Percentiles rank a stretch among this genome's conserved stretches.
Evolutionary conservation across 2,888 invertebrate genomes (phyloP).

Genomic region (Lutraria lutraria): DNA sequence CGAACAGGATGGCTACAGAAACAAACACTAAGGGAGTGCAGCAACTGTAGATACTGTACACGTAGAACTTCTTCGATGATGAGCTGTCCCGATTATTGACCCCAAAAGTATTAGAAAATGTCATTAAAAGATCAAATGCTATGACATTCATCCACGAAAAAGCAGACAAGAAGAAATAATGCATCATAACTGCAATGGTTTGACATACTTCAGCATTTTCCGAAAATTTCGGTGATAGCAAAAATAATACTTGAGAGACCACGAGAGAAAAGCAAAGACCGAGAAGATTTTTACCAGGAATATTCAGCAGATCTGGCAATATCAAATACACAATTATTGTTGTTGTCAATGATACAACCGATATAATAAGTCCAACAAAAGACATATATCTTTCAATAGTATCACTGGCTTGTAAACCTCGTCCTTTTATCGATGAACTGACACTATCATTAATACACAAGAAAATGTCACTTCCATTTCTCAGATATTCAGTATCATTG

Average conservation of each 20-base stretch:
- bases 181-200: slow-evolving; percentile 87
- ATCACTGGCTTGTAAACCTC: slow-evolving; percentile 14
- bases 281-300: slow-evolving; percentile 88
- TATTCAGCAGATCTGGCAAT: slow-evolving; percentile 88
- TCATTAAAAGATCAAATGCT: slow-evolving; percentile 89
- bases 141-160: slow-evolving; percentile 89
- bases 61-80: slow-evolving; percentile 67
- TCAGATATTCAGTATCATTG: neutral
- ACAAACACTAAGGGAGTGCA: slow-evolving; percentile 84
- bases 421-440: neutral
- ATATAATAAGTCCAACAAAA: slow-evolving; percentile 90
- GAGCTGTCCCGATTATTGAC: slow-evolving; percentile 57
- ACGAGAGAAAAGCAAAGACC: slow-evolving; percentile 88
- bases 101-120: slow-evolving; percentile 82
- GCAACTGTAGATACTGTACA: slow-evolving; percentile 87
- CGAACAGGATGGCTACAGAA: slow-evolving; percentile 86
- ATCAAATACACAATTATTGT: slow-evolving; percentile 87
- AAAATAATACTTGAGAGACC: slow-evolving; percentile 87
- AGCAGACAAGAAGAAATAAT: slow-evolving; percentile 88
- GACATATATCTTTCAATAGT: slow-evolving; percentile 86
- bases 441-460: neutral
- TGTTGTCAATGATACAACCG: slow-evolving; percentile 87
- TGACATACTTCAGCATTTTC: slow-evolving; percentile 46
- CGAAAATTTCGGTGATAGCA: slow-evolving; percentile 86
- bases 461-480: neutral